Base-by-base conservation (phyloP, 2,888 invertebrate genomes). In the Phalera bucephala region DNA sequence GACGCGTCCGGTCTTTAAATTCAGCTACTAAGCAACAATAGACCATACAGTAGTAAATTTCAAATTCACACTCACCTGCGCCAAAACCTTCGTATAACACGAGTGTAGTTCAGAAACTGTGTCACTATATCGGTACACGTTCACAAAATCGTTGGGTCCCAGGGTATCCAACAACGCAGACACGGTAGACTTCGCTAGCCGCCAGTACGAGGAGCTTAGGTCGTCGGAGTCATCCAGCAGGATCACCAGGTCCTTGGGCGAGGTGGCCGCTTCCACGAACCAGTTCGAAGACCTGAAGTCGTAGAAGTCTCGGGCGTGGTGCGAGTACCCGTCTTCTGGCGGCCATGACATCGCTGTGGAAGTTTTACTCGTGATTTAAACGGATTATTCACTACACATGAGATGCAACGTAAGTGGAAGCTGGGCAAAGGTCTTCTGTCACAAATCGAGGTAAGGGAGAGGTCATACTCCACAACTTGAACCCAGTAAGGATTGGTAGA, bases 261-360 rank as follows among this genome's bases (percentile, higher is more conserved):
- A 98, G 3, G 98, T 97, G 8, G 99, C 98, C 0, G 98, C 98
- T 60, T 97, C 96, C 7, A 99, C 96, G 81, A 99, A 99, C 99
- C 99, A 99, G 64, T 96, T 94, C 27, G 97, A 94, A 7, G 96
- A 94, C 20, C 99, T 93, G 73, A 97, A 99, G 88, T 99, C 99
- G 89, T 98, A 98, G 66, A 99, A 93, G 51, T 94, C 93, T 37
- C 95, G 93, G 54, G 93, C 95, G 71, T 95, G 96, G 64, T 94
- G 91, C 32, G 96, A 94, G 54, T 93, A 93, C 32, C 94, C 93
- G 56, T 94, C 94, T 79, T 94, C 94, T 13, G 95, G 95, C 10
- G 95, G 95, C 96, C 96, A 96, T 11, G 95, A 94, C 71, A 95
- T 95, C 8, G 94, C 94, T 94, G 68, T 2, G 34, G 19, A 17